Base-by-base conservation (phyloP, 2,888 invertebrate genomes). In the Euplexia lucipara region DNA sequence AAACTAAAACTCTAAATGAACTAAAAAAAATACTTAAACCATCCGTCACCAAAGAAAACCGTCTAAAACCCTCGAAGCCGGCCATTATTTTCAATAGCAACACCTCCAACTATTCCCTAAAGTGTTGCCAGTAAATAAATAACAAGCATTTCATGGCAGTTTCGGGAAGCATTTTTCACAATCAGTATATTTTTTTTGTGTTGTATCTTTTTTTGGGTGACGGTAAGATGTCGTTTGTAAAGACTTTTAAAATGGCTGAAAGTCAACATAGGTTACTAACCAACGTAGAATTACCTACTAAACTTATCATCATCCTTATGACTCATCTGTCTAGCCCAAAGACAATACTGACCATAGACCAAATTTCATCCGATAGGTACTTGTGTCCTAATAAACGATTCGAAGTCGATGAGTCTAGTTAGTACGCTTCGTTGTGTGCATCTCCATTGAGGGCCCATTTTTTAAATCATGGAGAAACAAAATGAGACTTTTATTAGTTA, bases 121-220 rank as follows among this genome's bases (percentile, higher is more conserved):
- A 60, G 79, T 41, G 51, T 72, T 60, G 48, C 62, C 60, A 65
- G 47, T 39, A 61, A 44, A 75, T 75, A 79, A 68, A 67, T 78
- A 70, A 49, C 39, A 48, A 45, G 58, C 51, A 30, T 65, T 71
- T 78, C 53, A 59, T 53, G 34, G 59, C 14, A 68, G 70, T 66
- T 68, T 51, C 39, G 81, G 79, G 71, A 41, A 57, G 56, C 61
- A 78, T 79, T 81, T 66, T 65, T 79, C 44, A 59, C 71, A 71
- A 79, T 79, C 59, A 62, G 58, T 22, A 1, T 10, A 26, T 53
- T 52, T 76, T n/a, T 48, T 65, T 64, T 20, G 22, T 20, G 35
- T 20, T 9, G n/a, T 14, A 0, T 16, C 9, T 53, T 48, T 72
- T n/a, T 37, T 37, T 34, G 9, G 9, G 32, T 14, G 30, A 48